phyloP scores from a whole-genome alignment of 2,797 vertebrate genomes.

The Myripristis jacobus region DNA sequence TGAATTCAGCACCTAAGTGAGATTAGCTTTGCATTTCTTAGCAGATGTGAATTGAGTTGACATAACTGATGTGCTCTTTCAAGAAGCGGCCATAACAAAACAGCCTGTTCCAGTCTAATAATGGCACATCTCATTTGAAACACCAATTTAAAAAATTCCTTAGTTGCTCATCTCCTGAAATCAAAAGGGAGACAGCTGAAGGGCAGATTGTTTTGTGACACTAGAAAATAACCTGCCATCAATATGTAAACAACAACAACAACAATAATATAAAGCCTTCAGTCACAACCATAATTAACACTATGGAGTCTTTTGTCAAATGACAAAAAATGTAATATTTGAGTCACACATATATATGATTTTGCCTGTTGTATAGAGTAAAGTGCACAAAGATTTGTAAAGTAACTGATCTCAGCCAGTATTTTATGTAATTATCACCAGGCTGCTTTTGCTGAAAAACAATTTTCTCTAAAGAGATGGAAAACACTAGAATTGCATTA shows the following conservation, averaged over 20 bases:
- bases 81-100: constrained; percentile 29
- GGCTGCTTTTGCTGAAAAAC: neutral
- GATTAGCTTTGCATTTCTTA: neutral
- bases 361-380: neutral
- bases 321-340: constrained; percentile 43
- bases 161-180: too few species aligned
- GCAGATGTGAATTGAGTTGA: neutral
- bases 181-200: neutral
- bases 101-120: constrained; percentile 5
- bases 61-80: constrained; percentile 9
- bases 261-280: too few species aligned
- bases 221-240: neutral
- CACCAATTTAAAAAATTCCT: too few species aligned
- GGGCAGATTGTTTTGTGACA: constrained; percentile 1
- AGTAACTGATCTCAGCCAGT: neutral
- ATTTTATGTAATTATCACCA: neutral
- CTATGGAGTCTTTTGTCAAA: constrained; percentile 29
- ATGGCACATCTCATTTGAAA: constrained; percentile 14
- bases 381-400: constrained; percentile 16
- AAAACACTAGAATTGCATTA: neutral
- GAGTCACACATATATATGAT: neutral
- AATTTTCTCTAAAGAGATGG: neutral
- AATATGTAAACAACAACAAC: constrained; percentile 37
- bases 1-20: neutral
- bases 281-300: constrained; percentile 58